These are phyloP conservation scores for Hemicordylus capensis DNA, from an alignment of 2,113 vertebrate genomes.

Conservation along the genomic window DNA sequence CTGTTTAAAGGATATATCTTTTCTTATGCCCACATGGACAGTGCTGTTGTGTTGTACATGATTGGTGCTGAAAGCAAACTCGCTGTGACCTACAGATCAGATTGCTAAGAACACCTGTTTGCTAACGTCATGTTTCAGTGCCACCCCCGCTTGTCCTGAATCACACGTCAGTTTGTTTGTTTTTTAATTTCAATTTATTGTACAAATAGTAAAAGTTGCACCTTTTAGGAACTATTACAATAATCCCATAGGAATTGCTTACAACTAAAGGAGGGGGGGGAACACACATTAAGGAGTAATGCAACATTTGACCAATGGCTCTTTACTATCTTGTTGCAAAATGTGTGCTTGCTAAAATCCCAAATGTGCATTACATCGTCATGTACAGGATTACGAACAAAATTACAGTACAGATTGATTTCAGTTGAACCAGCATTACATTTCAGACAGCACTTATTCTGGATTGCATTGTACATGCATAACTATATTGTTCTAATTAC, in stretches of 20 bases:
- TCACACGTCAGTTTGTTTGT: background rate
- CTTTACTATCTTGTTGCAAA: slow-evolving; percentile 81
- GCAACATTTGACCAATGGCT: slow-evolving; percentile 78
- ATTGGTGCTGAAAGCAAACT: background rate
- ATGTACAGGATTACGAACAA: slow-evolving; percentile 87
- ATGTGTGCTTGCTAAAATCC: slow-evolving; percentile 77
- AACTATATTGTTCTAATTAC: slow-evolving; percentile 83
- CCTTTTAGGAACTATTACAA: slow-evolving; percentile 76
- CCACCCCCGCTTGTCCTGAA: background rate
- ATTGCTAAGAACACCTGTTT: background rate
- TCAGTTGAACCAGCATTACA: slow-evolving; percentile 83
- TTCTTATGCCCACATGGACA: no score
- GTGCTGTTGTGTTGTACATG: no score
- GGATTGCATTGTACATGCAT: slow-evolving; percentile 87
- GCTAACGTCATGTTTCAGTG: no score
- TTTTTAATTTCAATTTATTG: slow-evolving; percentile 72
- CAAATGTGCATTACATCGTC: slow-evolving; percentile 85
- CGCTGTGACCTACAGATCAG: background rate
- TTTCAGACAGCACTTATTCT: slow-evolving; percentile 84
- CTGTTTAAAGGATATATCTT: background rate
- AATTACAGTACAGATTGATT: slow-evolving; percentile 85
- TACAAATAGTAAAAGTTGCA: slow-evolving; percentile 74
- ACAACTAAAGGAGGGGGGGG: slow-evolving; percentile 71
- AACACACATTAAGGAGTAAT: slow-evolving; percentile 74
- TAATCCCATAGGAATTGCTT: slow-evolving; percentile 77